phyloP scores from a whole-genome alignment of 2,113 vertebrate species.

The Megaleporinus macrocephalus region DNA sequence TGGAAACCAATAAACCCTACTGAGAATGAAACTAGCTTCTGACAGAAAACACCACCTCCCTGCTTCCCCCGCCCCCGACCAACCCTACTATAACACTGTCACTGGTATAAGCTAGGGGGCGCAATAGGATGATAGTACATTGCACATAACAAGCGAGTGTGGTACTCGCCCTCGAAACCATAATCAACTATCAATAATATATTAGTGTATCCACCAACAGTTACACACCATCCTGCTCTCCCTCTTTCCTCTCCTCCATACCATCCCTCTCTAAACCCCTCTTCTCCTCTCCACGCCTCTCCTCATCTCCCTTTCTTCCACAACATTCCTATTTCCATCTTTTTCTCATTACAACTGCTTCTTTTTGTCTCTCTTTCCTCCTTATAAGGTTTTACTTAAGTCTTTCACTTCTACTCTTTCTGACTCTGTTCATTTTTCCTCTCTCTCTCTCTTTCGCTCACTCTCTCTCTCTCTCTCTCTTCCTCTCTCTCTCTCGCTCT shows the following conservation, averaged over 20 bases:
- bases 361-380: not conserved
- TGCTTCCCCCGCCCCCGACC: too few relatives aligned
- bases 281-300: too few relatives aligned
- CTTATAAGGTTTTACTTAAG: not conserved
- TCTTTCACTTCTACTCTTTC: not conserved
- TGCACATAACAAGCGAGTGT: too few relatives aligned
- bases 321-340: not conserved
- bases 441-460: slow-evolving; percentile 36
- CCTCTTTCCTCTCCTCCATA: not conserved
- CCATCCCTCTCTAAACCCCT: not conserved
- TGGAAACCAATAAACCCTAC: too few relatives aligned
- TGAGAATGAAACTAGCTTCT: too few relatives aligned
- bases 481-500: not conserved
- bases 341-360: not conserved
- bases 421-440: slow-evolving; percentile 3
- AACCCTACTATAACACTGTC: too few relatives aligned
- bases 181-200: too few relatives aligned
- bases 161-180: too few relatives aligned
- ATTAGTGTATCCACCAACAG: not conserved
- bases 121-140: too few relatives aligned
- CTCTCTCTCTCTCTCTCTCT: not conserved
- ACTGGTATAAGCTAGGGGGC: too few relatives aligned
- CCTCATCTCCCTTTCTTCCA: not conserved
- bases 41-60: too few relatives aligned
- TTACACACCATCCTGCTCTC: not conserved